Evolutionary conservation across 2,113 vertebrate species (phyloP), one percentile per base, ranked within the genome.

Genomic region (Rhabdornis inornatus): DNA sequence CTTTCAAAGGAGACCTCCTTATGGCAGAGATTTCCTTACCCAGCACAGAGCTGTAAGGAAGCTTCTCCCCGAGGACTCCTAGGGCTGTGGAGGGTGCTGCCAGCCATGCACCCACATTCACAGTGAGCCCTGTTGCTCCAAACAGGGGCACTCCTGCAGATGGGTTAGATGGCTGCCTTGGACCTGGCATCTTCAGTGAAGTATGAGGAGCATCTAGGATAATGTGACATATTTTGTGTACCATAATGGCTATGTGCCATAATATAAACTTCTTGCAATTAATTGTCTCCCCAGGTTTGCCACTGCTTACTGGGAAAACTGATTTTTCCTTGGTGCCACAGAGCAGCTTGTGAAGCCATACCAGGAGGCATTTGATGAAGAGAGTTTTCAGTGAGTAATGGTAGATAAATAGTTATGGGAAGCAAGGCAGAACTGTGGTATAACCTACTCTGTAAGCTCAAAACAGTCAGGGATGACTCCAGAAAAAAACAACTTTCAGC

Each of bases 41-140:
- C 39, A 71, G 70, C 37, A 33, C 1, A 3, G 19, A 31, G 23
- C 3, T 64, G 19, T 30, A 55, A 64, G 15, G 49, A 40, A 65
- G 33, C 35, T 81, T 69, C 60, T 74, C 40, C 47, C 13, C 0
- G 0, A 44, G 69, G 31, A 39, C 19, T 30, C 15, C 15, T 1
- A 2, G 37, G 28, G 28, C 39, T 55, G 9, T 15, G 25, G n/a
- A 71, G 25, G 31, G 25, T 79, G 61, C 57, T 90, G 49, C 22
- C 56, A 85, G 56, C 23, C 7, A 4, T 2, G 23, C 22, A 56
- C 39, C 40, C 39, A 37, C 5, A 7, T 9, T 39, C 47, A 71
- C 84, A 63, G 37, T 0, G 0, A 64, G 25, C 6, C 5, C 64
- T 16, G 0, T 1, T 53, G 10, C 7, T 63, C 59, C 52, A 40